phyloP scores from a whole-genome alignment of 2,113 vertebrate genomes.

The Peromyscus leucopus region DNA sequence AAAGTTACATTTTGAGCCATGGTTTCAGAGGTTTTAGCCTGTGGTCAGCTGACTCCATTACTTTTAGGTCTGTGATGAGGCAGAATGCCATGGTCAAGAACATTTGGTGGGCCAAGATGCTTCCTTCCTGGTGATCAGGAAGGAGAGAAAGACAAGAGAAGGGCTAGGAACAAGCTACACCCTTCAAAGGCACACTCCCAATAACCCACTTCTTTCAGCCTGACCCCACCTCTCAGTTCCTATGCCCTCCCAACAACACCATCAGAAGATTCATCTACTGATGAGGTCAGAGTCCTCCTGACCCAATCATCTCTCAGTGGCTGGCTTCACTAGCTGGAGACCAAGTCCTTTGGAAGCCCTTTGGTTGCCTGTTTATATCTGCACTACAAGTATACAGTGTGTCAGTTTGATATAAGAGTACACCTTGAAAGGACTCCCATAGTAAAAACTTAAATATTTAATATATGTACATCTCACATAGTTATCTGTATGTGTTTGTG shows the following conservation, averaged over 20 bases:
- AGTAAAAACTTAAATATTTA: neutral
- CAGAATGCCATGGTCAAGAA: neutral
- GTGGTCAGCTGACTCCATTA: neutral
- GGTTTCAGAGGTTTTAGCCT: neutral
- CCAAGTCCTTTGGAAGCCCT: neutral
- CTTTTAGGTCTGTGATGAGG: neutral
- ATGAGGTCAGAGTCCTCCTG: neutral
- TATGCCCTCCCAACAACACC: neutral
- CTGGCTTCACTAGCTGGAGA: neutral
- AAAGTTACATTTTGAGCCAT: neutral
- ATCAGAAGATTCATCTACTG: neutral
- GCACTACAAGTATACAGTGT: neutral
- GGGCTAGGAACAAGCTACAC: neutral
- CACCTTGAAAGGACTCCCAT: neutral
- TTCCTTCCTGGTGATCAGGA: neutral
- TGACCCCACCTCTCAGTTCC: neutral
- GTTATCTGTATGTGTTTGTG: neutral
- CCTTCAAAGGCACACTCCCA: neutral
- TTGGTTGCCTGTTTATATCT: neutral
- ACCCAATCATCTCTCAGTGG: neutral
- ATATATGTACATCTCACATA: neutral
- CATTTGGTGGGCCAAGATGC: no score
- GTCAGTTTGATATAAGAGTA: neutral
- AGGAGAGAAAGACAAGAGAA: neutral
- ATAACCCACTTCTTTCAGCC: neutral